A percentile compares a stretch with the other conserved stretches of the same genome.
These are phyloP conservation scores for Epizoanthus rinbou DNA, from an alignment of 92 coral and sea anemone genomes.

Conservation along the genomic window DNA sequence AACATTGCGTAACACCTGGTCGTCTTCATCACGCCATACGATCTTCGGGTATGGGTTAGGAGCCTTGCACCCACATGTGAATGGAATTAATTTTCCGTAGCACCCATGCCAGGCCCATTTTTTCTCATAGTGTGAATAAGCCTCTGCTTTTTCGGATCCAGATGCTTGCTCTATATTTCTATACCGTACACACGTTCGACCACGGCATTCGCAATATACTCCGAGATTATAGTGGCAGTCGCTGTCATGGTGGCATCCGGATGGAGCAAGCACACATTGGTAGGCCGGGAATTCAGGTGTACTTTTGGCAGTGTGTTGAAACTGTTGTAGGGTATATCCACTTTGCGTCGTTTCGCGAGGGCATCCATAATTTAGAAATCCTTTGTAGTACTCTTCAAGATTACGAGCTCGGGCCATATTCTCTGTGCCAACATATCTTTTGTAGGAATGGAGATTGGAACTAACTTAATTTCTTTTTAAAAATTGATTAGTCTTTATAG, in stretches of 20 bases:
- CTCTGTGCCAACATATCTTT: constrained; percentile 29
- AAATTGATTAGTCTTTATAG: too few species aligned
- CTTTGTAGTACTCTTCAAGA: constrained; percentile 58
- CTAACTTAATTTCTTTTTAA: too few species aligned
- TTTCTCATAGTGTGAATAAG: not conserved
- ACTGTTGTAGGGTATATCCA: constrained; percentile 1
- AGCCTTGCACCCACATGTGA: not conserved
- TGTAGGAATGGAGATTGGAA: too few species aligned
- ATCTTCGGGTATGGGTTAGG: not conserved
- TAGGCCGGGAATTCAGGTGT: not conserved
- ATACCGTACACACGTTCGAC: constrained; percentile 35
- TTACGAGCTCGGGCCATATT: constrained; percentile 29
- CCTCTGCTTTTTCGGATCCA: constrained; percentile 8
- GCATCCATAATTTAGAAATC: constrained; percentile 48
- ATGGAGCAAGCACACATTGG: constrained; percentile 25
- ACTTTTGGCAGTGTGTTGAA: not conserved
- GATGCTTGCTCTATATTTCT: constrained; percentile 7
- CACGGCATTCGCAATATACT: constrained; percentile 19
- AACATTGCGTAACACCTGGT: constrained; percentile 1
- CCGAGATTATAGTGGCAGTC: constrained; percentile 44
- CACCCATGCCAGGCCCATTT: constrained; percentile 34
- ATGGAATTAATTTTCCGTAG: not conserved
- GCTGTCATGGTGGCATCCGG: constrained; percentile 28
- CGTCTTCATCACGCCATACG: constrained; percentile 24
- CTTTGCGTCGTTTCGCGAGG: not conserved